Conservation (phyloP, 2,797 vertebrate genomes). For the Coilia nasus region DNA sequence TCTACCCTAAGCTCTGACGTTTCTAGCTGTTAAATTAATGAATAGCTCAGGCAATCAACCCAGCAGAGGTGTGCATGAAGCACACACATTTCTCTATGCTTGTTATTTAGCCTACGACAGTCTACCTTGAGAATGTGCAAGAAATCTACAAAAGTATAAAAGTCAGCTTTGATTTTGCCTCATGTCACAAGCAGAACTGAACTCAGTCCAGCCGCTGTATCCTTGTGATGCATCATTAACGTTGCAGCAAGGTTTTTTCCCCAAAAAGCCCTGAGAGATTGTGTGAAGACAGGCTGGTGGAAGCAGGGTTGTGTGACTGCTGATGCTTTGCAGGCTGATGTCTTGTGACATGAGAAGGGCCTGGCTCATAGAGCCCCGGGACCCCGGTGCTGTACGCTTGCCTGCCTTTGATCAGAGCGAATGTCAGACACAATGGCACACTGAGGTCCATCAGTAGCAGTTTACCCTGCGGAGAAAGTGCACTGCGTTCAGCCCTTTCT, state of each 20-base stretch:
- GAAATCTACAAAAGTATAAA: constrained; percentile 30
- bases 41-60: background rate
- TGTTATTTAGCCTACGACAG: background rate
- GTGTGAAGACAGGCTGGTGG: constrained; percentile 6
- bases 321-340: constrained; percentile 51
- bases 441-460: constrained; percentile 8
- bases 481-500: background rate
- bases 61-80: background rate
- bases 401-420: constrained; percentile 59
- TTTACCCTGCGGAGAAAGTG: background rate
- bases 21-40: background rate
- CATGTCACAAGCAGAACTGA: constrained; percentile 19
- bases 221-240: constrained; percentile 22
- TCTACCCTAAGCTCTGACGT: background rate
- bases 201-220: background rate
- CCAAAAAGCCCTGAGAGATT: background rate
- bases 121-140: background rate
- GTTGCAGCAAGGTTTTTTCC: constrained; percentile 4
- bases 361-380: constrained; percentile 54
- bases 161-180: constrained; percentile 58
- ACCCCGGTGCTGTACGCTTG: constrained; percentile 42
- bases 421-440: constrained; percentile 38
- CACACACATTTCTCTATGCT: background rate
- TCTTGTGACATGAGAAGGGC: constrained; percentile 63
- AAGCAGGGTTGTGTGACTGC: background rate